Percentiles rank a stretch among this genome's conserved stretches.
phyloP scores from a whole-genome alignment of 2,113 vertebrate species.

The Laterallus jamaicensis region DNA sequence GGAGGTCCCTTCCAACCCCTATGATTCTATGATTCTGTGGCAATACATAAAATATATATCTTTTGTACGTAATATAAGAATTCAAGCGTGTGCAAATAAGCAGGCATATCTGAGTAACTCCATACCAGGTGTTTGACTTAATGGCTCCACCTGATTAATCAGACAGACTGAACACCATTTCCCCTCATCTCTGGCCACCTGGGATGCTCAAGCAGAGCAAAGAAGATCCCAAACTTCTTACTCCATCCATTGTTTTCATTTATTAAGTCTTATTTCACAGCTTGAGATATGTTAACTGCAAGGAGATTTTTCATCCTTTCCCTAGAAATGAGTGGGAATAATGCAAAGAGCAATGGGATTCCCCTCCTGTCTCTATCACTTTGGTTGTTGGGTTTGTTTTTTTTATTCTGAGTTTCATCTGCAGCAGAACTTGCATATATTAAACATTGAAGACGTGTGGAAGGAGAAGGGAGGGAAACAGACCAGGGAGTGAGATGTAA shows the following conservation, averaged over 20 bases:
- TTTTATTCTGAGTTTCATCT: neutral
- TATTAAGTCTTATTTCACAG: neutral
- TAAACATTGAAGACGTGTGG: neutral
- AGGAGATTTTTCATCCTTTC: neutral
- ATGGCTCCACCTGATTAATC: neutral
- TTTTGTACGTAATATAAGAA: neutral
- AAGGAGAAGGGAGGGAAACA: neutral
- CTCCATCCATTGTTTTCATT: neutral
- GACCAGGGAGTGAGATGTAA: neutral
- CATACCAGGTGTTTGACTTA: neutral
- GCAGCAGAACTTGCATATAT: neutral
- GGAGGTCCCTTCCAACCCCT: no score
- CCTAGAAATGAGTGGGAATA: neutral
- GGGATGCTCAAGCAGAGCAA: neutral
- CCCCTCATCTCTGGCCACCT: neutral
- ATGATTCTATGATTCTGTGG: no score
- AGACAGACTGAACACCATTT: neutral
- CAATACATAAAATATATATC: neutral
- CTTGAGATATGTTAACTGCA: neutral
- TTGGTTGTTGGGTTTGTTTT: fast-evolving
- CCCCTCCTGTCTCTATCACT: neutral
- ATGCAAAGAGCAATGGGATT: neutral
- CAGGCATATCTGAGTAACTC: neutral
- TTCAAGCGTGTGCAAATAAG: neutral
- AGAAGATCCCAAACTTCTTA: neutral